Base-by-base conservation (phyloP, 2,113 vertebrate genomes). In the Chionis minor region DNA sequence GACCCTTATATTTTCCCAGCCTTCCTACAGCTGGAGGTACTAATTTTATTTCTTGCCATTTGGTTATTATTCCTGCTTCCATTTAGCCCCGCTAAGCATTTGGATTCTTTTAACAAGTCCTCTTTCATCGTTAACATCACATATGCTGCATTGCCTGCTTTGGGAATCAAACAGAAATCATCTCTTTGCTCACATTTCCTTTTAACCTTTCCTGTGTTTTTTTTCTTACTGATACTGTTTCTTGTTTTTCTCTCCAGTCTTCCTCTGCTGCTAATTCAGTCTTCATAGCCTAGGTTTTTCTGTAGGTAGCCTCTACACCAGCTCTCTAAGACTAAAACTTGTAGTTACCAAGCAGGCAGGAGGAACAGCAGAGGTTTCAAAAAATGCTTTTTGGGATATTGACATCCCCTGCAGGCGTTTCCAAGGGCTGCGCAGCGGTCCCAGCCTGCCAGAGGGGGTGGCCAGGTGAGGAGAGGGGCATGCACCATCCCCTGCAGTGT, bases 1-100 rank as follows among this genome's bases (percentile, higher is more conserved):
- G 52, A 67, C 42, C 32, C 14, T 77, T 70, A 9, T 22, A 47
- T 88, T 95, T 94, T 51, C 32, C 45, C 17, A 74, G 82, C 72
- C 67, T 94, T 83, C 28, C 17, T 93, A 56, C 45, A 88, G 52
- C 94, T 96, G 94, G 84, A 95, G 51, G 47, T 79, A 89, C 72
- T 91, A 84, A 93, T 67, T 91, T 74, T 86, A 52, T 88, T 90
- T 94, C 38, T 81, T 81, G 71, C 26, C 44, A 74, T 91, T 88
- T 95, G 56, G 65, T 81, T 78, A 38, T 95, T 91, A 84, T 91
- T 94, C 65, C 56, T 84, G 73, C 45, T 95, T 94, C 86, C 30
- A 7, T 74, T 91, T 81, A 84, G 72, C 61, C 40, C 30, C 0
- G 1, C 56, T 92, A 75, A 94, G 49, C 83, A 75, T 95, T 92